Evolutionary conservation across 2,888 invertebrate genomes (phyloP).

Genomic region (Megastigmus dorsalis): DNA sequence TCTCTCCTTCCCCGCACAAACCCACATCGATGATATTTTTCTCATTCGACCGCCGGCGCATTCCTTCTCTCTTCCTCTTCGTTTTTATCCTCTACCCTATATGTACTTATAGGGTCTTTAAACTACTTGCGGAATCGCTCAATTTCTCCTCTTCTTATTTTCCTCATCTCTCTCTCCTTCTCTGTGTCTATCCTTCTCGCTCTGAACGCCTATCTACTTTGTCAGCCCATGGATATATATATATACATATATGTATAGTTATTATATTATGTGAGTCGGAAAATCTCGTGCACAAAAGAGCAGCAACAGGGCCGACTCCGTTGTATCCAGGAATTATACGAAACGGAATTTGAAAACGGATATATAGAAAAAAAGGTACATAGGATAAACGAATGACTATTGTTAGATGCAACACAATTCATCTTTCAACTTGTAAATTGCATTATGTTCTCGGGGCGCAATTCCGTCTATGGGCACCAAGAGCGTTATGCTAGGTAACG

Average conservation of each 20-base stretch:
- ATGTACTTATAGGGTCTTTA: not conserved
- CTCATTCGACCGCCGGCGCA: slow-evolving; percentile 22
- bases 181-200: not conserved
- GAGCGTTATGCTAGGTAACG: too few species aligned
- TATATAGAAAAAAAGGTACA: too few species aligned
- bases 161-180: not conserved
- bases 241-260: not conserved
- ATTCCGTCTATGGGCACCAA: too few species aligned
- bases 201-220: too few species aligned
- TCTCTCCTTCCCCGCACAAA: not conserved
- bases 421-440: too few species aligned
- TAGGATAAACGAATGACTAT: too few species aligned
- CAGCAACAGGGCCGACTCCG: not conserved
- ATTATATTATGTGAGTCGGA: not conserved
- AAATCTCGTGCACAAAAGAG: not conserved
- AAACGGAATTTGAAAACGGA: too few species aligned
- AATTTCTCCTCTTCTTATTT: not conserved
- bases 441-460: too few species aligned
- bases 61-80: not conserved
- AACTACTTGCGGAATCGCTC: slow-evolving; percentile 10
- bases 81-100: too few species aligned
- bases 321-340: too few species aligned
- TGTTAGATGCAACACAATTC: too few species aligned
- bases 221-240: not conserved
- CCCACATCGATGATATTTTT: slow-evolving; percentile 24